phyloP scores from a whole-genome alignment of 1,140 invertebrate species.

The Brachionus koreanus region DNA sequence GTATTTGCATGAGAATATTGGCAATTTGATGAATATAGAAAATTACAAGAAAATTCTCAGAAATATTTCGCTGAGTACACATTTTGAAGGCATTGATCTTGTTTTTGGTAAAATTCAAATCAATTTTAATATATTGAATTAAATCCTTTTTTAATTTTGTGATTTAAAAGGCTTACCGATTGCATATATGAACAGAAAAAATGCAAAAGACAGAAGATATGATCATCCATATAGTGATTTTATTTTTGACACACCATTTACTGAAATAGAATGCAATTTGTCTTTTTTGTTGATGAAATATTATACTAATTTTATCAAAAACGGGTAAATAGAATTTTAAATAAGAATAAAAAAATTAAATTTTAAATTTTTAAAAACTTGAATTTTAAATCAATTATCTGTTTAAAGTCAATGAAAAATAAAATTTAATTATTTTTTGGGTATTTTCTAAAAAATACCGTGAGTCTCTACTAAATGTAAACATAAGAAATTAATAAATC shows the following conservation, averaged over 20 bases:
- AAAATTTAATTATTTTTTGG: no score
- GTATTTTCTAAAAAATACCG: neutral
- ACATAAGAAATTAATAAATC: no score
- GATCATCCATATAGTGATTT: slow-evolving; percentile 23
- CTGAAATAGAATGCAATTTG: neutral
- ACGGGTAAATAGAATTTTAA: neutral
- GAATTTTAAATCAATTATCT: no score
- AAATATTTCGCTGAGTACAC: slow-evolving; percentile 15
- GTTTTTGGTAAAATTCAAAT: slow-evolving; percentile 8
- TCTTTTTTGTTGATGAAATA: slow-evolving; percentile 11
- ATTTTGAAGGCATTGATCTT: slow-evolving; percentile 38
- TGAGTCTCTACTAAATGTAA: no score
- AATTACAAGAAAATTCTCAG: neutral
- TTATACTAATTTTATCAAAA: slow-evolving; percentile 29
- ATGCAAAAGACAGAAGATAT: neutral
- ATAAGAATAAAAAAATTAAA: no score
- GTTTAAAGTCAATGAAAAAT: no score
- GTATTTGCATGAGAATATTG: slow-evolving; percentile 24
- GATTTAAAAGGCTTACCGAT: neutral
- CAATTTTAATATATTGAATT: neutral
- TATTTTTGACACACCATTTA: neutral
- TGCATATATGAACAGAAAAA: neutral
- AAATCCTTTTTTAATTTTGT: neutral
- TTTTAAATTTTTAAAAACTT: no score
- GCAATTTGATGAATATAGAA: neutral